Base-by-base conservation (phyloP, 2,888 invertebrate genomes). In the Macropis europaea region DNA sequence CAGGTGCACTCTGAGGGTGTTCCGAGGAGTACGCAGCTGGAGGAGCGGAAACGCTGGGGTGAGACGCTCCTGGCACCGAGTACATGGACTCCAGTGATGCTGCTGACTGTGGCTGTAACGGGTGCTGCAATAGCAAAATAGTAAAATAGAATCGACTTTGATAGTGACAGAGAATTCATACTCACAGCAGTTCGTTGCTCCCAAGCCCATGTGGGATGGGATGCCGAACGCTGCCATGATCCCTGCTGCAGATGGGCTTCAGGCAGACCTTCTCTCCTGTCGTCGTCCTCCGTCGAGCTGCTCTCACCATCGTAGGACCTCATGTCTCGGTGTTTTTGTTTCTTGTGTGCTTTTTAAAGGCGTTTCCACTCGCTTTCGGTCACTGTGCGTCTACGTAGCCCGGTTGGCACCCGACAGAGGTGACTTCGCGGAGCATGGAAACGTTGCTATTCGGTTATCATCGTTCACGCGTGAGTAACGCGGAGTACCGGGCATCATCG, bases 1-100 rank as follows among this genome's bases (percentile, higher is more conserved):
- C 93, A 7, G 92, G 92, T 15, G 92, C 91, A 28, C 81, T 86
- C 76, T 91, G 91, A 6, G 90, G 89, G 77, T 91, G 91, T 77
- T 92, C 92, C 28, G 88, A 89, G 0, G 91, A 86, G 5, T 91
- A 89, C 64, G 90, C 90, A 6, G 90, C 87, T 26, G 91, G 86
- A 53, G 91, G 90, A 45, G 82, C 89, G 45, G 89, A 87, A 74
- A 89, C 88, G 38, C 82, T 78, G 1, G 85, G 84, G 62, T 87
- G 86, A 15, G 89, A 84, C 11, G 83, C 83, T 15, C 87, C 86
- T 15, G 87, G 82, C 22, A 79, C 66, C 19, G 85, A 86, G 28
- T 84, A 84, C 67, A 87, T 85, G 19, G 86, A 80, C 28, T 88
- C 88, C 32, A 87, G 71, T 0, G 83, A 76, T 17, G 84, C 82